phyloP scores from a whole-genome alignment of 1,140 invertebrate species.

The Psix sp. region DNA sequence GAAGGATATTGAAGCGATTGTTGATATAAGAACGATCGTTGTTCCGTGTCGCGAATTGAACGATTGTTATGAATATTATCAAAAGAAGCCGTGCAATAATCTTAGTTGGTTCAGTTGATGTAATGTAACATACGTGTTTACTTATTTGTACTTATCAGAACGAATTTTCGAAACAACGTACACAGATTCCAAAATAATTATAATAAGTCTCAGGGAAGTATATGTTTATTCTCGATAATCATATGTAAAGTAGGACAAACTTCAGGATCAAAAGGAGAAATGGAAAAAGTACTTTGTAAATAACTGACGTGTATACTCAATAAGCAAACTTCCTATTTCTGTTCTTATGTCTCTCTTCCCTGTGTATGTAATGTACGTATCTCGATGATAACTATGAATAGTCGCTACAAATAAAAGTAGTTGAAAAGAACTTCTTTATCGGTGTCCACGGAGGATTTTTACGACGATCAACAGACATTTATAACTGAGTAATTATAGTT shows the following conservation, averaged over 20 bases:
- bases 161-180: conserved; percentile 41
- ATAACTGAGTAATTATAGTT: conserved; percentile 21
- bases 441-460: conserved; percentile 39
- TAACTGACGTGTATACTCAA: conserved; percentile 29
- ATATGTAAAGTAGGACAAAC: conserved; percentile 59
- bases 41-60: too few species aligned
- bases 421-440: conserved; percentile 50
- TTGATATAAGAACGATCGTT: background rate
- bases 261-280: conserved; percentile 37
- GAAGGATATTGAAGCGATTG: conserved; percentile 2
- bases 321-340: conserved; percentile 35
- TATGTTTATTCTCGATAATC: conserved; percentile 68
- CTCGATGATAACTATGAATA: conserved; percentile 52
- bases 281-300: conserved; percentile 40
- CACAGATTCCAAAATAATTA: conserved; percentile 67
- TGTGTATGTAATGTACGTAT: conserved; percentile 67
- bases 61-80: conserved; percentile 13
- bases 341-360: conserved; percentile 16
- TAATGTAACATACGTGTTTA: conserved; percentile 25
- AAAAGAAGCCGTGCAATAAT: conserved; percentile 58
- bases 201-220: conserved; percentile 75
- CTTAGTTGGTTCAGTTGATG: conserved; percentile 35
- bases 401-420: conserved; percentile 45
- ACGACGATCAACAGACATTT: conserved; percentile 30
- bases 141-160: conserved; percentile 52